phyloP scores from a whole-genome alignment of 2,113 vertebrate genomes.

The Hylia prasina region DNA sequence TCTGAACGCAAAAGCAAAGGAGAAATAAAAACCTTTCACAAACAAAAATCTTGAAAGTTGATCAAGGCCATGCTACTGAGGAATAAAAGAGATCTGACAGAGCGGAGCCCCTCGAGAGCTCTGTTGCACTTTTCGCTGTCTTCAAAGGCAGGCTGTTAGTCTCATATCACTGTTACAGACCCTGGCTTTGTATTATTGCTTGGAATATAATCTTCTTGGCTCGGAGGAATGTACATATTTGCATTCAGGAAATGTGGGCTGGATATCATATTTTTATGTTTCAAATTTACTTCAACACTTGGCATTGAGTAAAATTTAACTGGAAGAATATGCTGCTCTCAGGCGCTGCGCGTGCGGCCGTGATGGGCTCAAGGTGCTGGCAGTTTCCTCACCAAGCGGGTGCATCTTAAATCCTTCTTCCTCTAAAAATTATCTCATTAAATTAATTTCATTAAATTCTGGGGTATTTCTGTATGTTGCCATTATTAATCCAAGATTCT shows the following conservation, averaged over 20 bases:
- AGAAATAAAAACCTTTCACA: conserved; percentile 58
- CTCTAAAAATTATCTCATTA: background rate
- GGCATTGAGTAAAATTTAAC: conserved; percentile 9
- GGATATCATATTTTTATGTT: conserved; percentile 47
- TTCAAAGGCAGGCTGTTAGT: conserved; percentile 58
- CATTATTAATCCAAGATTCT: background rate
- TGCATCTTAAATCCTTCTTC: background rate
- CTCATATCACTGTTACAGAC: conserved; percentile 58
- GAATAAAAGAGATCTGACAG: conserved; percentile 62
- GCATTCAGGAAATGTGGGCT: conserved; percentile 58
- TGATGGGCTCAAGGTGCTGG: background rate
- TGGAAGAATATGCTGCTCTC: background rate
- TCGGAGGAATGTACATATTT: conserved; percentile 58
- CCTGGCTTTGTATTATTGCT: conserved; percentile 43
- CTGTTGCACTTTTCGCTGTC: conserved; percentile 51
- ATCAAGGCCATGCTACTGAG: conserved; percentile 40
- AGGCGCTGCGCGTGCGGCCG: background rate
- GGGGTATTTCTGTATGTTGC: background rate
- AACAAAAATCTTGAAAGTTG: conserved; percentile 63
- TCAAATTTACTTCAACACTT: conserved; percentile 33
- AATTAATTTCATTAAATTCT: background rate
- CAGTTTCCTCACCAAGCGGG: fast-evolving
- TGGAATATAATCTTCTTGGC: conserved; percentile 62
- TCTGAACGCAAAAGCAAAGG: conserved; percentile 47
- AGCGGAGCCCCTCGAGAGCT: conserved; percentile 45